Conservation (phyloP, 2,113 vertebrate genomes). For the Nestor notabilis region DNA sequence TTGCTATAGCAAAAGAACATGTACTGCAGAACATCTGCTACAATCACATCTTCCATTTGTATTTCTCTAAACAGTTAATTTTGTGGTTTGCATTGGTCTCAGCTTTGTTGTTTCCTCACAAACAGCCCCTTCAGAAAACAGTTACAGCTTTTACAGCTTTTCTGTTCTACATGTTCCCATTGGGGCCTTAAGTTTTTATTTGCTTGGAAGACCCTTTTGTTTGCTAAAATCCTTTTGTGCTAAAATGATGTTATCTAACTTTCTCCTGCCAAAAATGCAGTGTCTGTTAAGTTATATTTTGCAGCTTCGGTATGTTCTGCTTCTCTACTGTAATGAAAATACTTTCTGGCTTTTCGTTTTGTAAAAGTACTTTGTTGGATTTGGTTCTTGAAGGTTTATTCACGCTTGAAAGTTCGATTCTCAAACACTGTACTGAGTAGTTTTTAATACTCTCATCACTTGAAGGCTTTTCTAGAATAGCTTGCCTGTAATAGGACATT, state of each 20-base stretch:
- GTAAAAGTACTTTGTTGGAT: neutral
- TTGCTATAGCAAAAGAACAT: neutral
- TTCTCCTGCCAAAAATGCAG: neutral
- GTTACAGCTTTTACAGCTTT: neutral
- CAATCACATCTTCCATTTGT: neutral
- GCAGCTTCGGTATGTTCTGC: neutral
- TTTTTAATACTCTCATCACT: neutral
- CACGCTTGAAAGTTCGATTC: neutral
- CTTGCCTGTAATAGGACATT: neutral
- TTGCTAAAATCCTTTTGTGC: neutral
- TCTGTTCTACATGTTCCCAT: rapidly evolving
- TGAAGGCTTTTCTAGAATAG: neutral
- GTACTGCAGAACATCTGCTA: neutral
- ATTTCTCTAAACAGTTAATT: neutral
- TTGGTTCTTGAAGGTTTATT: neutral
- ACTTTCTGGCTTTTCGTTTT: neutral
- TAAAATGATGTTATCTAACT: neutral
- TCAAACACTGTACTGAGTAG: neutral
- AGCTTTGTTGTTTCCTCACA: neutral
- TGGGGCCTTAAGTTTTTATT: neutral
- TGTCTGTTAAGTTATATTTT: neutral
- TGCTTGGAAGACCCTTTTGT: neutral
- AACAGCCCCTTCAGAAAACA: neutral
- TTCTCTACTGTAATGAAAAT: neutral
- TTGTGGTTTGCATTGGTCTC: neutral